Evolutionary conservation across 1,140 invertebrate genomes (phyloP).

Genomic region (Pogonognathellus flavescens): DNA sequence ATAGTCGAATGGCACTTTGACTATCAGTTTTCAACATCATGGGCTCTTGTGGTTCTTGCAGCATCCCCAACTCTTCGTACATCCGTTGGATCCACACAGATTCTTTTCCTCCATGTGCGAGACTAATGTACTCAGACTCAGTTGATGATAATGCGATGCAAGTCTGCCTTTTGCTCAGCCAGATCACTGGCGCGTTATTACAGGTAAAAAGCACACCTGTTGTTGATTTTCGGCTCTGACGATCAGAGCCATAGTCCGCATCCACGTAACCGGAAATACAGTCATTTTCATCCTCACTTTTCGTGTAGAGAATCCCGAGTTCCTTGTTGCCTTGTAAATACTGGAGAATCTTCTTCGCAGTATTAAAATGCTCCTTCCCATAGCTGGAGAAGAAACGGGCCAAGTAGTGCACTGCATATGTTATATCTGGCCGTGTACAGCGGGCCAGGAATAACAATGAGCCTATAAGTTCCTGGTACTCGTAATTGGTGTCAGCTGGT

Average conservation of each 20-base stretch:
- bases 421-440: constrained; percentile 70
- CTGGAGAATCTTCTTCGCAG: constrained; percentile 61
- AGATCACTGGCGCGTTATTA: constrained; percentile 65
- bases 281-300: background rate
- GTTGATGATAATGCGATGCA: constrained; percentile 56
- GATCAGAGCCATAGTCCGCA: constrained; percentile 58
- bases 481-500: constrained; percentile 47
- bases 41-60: background rate
- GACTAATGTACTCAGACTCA: constrained; percentile 28
- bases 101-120: constrained; percentile 43
- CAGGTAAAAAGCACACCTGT: constrained; percentile 62
- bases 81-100: constrained; percentile 17
- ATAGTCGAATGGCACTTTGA: constrained; percentile 68
- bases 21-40: constrained; percentile 62
- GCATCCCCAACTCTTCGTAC: background rate
- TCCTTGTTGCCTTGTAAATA: constrained; percentile 38
- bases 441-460: constrained; percentile 68
- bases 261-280: constrained; percentile 43
- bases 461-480: constrained; percentile 50
- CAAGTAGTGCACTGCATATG: constrained; percentile 68
- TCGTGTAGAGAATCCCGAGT: constrained; percentile 12
- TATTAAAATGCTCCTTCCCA: constrained; percentile 62
- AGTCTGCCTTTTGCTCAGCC: constrained; percentile 70
- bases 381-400: constrained; percentile 68
- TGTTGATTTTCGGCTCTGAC: constrained; percentile 59